A percentile compares a stretch with the other conserved stretches of the same genome.
Evolutionary conservation across 2,888 invertebrate species (phyloP).

Genomic region (Lacanobia oleracea): DNA sequence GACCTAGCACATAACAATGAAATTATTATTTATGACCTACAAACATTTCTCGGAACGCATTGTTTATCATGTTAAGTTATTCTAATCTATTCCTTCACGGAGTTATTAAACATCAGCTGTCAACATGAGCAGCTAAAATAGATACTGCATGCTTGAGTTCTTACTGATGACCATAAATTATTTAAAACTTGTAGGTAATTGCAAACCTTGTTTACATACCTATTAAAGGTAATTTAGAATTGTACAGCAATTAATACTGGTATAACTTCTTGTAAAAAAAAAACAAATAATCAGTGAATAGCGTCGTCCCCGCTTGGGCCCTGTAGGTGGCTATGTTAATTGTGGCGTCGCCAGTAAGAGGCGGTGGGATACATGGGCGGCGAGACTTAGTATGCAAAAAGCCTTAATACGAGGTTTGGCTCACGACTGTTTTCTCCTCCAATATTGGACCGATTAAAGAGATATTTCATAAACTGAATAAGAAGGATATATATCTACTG

Average conservation of each 20-base stretch:
- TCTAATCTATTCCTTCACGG: constrained; percentile 55
- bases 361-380: no score
- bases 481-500: no score
- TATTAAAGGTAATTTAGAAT: neutral
- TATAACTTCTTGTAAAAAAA: neutral
- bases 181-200: constrained; percentile 32
- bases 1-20: constrained; percentile 45
- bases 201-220: constrained; percentile 7
- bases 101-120: constrained; percentile 57
- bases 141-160: constrained; percentile 19
- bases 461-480: no score
- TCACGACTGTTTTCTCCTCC: no score
- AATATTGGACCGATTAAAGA: no score
- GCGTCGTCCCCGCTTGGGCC: no score
- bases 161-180: constrained; percentile 21
- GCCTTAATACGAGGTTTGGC: no score
- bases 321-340: no score
- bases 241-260: neutral
- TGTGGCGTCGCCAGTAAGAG: no score
- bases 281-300: no score
- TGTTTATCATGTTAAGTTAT: constrained; percentile 51
- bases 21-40: constrained; percentile 59
- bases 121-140: constrained; percentile 37
- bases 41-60: constrained; percentile 57
- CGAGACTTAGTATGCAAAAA: no score